Evolutionary conservation across 2,113 vertebrate species (phyloP), one percentile per base, ranked within the genome.

Genomic region (Scytalopus superciliaris): DNA sequence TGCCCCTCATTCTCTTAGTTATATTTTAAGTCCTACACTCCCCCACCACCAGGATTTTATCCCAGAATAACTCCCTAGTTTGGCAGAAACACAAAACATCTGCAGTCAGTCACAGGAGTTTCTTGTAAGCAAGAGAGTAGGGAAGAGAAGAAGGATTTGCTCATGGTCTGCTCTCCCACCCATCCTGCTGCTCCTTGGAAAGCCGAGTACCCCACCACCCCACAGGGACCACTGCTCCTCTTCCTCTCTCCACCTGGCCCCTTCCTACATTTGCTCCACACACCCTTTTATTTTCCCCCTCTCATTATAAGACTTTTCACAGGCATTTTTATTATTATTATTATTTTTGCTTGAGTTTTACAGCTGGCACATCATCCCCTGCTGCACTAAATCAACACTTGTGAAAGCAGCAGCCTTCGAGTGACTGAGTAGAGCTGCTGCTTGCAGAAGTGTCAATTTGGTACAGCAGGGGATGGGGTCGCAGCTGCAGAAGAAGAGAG

Each of bases 311-410:
- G 87, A 74, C 24, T 92, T 93, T 49, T 91, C 93, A 35, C 77
- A 57, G 77, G 67, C 47, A 31, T 67, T 47, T 28, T 56, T 81
- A 84, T 90, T 84, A 64, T 87, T 89, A 73, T 94, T 90, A 73
- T 94, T 97, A 95, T 85, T 94, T 73, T 84, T 96, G 87, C 37
- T 95, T 89, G 94, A 91, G 68, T 96, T 97, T 90, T 97, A 96
- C 97, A 98, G 97, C 96, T 97, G 97, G 92, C 80, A 70, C 75
- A 96, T 96, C 93, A 89, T 97, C 97, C 94, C 98, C 97, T 12
- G 97, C 97, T 97, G 97, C 91, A 98, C 97, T 97, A 97, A 98
- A 98, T 97, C 93, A 94, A 98, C 97, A 98, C 97, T 98, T 98
- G 94, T 97, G 96, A 95, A 97, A 97, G 96, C 57, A 95, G 97